Conservation (phyloP, 2,888 invertebrate species). For the Theodoxus fluviatilis region DNA sequence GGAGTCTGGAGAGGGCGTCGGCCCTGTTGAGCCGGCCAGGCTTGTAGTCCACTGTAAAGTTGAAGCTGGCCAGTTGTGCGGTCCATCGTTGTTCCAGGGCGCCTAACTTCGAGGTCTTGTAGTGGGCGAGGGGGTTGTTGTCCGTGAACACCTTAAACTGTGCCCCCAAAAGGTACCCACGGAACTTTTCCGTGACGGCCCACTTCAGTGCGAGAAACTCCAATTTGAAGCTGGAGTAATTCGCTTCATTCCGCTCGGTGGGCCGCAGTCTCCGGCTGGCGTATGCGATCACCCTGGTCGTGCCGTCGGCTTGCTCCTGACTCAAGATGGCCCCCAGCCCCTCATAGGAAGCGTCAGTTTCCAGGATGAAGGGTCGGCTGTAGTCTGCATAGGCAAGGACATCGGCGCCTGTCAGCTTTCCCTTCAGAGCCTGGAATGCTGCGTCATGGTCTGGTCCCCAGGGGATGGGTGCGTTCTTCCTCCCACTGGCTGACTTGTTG, state of each 20-base stretch:
- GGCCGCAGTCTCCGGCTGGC: constrained; percentile 23
- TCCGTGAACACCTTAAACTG: constrained; percentile 12
- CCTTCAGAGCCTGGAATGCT: constrained; percentile 23
- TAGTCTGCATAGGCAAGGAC: constrained; percentile 30
- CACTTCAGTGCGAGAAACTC: constrained; percentile 19
- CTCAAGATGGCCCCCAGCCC: constrained; percentile 23
- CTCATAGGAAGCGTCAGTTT: constrained; percentile 21
- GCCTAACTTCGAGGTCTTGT: constrained; percentile 20
- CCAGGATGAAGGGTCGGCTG: constrained; percentile 26
- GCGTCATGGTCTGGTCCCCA: constrained; percentile 24
- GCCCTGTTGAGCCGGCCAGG: constrained; percentile 27
- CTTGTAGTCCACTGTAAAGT: constrained; percentile 27
- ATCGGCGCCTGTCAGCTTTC: not conserved
- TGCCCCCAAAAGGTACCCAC: not conserved
- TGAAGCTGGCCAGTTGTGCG: constrained; percentile 26
- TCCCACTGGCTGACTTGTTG: not conserved
- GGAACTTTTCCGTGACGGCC: constrained; percentile 14
- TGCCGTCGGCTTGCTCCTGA: constrained; percentile 22
- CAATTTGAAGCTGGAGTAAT: constrained; percentile 17
- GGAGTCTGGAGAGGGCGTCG: constrained; percentile 27
- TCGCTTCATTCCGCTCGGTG: constrained; percentile 22
- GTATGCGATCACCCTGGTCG: constrained; percentile 18
- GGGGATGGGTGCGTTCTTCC: not conserved
- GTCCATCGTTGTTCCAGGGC: constrained; percentile 27
- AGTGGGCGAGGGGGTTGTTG: constrained; percentile 26